phyloP scores from a whole-genome alignment of 1,140 invertebrate species.

The Phocides pigmalion region DNA sequence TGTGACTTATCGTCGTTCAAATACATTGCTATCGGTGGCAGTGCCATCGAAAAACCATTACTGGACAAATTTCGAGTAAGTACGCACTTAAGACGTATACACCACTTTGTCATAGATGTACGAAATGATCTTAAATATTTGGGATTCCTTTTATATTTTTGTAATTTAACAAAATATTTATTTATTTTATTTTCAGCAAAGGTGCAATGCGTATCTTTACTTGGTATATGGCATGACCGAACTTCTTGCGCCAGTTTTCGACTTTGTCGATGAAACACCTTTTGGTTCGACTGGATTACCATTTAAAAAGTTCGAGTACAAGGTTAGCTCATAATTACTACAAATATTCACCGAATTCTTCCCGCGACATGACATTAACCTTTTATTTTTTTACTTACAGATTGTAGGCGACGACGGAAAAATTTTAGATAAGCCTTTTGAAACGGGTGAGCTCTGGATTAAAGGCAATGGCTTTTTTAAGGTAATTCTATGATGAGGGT shows the following conservation, averaged over 20 bases:
- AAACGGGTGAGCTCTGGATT: slow-evolving; percentile 50
- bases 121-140: slow-evolving; percentile 9
- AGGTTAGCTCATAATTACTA: slow-evolving; percentile 29
- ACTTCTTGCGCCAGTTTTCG: slow-evolving; percentile 45
- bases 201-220: slow-evolving; percentile 36
- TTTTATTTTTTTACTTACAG: slow-evolving; percentile 34
- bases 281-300: slow-evolving; percentile 45
- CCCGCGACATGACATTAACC: neutral
- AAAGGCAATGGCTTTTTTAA: slow-evolving; percentile 51
- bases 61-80: slow-evolving; percentile 49
- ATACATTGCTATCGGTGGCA: slow-evolving; percentile 51
- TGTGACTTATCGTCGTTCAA: slow-evolving; percentile 55
- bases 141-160: neutral
- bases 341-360: neutral
- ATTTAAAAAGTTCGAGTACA: slow-evolving; percentile 39
- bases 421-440: slow-evolving; percentile 33
- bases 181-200: slow-evolving; percentile 33
- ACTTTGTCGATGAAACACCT: slow-evolving; percentile 41
- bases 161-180: neutral
- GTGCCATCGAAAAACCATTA: slow-evolving; percentile 49
- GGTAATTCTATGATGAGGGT: slow-evolving; percentile 38
- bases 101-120: slow-evolving; percentile 18
- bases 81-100: slow-evolving; percentile 25
- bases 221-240: slow-evolving; percentile 54
- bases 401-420: slow-evolving; percentile 39